Conservation (phyloP, 2,797 vertebrate genomes). For the Syncerus caffer region DNA sequence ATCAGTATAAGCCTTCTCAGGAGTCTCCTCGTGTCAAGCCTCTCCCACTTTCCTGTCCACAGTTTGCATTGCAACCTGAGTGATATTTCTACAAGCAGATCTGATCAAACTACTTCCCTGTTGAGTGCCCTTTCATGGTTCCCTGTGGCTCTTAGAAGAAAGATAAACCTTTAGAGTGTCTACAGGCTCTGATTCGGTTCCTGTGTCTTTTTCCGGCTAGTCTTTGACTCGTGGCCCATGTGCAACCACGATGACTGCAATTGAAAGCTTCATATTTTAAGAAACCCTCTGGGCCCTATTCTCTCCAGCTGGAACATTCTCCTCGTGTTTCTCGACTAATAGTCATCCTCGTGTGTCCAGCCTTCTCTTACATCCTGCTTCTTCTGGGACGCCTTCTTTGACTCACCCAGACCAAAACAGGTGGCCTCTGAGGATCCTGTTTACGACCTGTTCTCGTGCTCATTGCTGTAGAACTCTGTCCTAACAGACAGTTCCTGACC, state of each 20-base stretch:
- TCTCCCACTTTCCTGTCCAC: neutral
- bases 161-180: neutral
- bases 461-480: neutral
- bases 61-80: neutral
- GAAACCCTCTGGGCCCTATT: neutral
- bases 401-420: neutral
- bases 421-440: neutral
- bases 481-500: neutral
- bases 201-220: neutral
- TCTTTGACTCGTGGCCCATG: neutral
- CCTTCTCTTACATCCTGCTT: neutral
- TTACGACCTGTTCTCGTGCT: neutral
- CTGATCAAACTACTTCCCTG: neutral
- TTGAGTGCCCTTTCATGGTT: neutral
- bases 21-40: rapidly evolving
- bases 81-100: neutral
- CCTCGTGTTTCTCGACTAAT: neutral
- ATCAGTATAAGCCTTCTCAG: neutral
- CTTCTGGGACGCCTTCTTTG: neutral
- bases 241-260: neutral
- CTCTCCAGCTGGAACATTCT: neutral
- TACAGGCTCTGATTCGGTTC: neutral
- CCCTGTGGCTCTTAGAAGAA: neutral
- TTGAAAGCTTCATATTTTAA: neutral
- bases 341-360: neutral